Base-by-base conservation (phyloP, 2,113 vertebrate genomes). In the Aythya baeri region DNA sequence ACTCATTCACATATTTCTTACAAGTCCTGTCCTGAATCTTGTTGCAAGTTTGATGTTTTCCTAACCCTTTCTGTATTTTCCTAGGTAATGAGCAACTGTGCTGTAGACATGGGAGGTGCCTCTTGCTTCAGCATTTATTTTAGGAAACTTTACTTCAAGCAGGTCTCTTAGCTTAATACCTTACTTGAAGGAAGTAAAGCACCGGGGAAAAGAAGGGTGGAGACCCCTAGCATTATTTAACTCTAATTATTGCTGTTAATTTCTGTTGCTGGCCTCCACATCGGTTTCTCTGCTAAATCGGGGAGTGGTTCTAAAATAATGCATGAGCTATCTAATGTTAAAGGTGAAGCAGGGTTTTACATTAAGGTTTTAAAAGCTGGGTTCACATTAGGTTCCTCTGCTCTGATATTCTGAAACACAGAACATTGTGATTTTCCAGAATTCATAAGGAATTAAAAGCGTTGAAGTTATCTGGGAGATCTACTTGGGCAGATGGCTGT, bases 101-200 rank as follows among this genome's bases (percentile, higher is more conserved):
- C 17, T 72, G 46, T 93, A 95, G 88, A 95, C 88, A 80, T 84
- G 78, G 88, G 94, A 94, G 77, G 54, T 79, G 52, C 55, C 88
- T 91, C 26, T 62, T 70, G 31, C 34, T 87, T 89, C 65, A 79
- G 36, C 31, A 36, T 36, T 92, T 91, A 38, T 34, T 92, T 93
- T 86, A 93, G 83, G 86, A 82, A 90, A 82, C 57, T 89, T 92
- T 80, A 52, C 34, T 91, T 94, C 72, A 85, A 26, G 84, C 67
- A 83, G 41, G 49, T 89, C 22, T 91, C 57, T 78, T 62, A 38
- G 49, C 17, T 86, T 86, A 91, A 67, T 92, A 55, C 27, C n/a
- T 94, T 71, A 68, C 57, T 61, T 17, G 10, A 62, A 41, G 65
- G 63, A 89, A 72, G 41, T 49, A 95, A 82, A 70, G 27, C 29